Base-by-base conservation (phyloP, 53 echinoderm and acorn worm species). In the Zoroaster sp. region DNA sequence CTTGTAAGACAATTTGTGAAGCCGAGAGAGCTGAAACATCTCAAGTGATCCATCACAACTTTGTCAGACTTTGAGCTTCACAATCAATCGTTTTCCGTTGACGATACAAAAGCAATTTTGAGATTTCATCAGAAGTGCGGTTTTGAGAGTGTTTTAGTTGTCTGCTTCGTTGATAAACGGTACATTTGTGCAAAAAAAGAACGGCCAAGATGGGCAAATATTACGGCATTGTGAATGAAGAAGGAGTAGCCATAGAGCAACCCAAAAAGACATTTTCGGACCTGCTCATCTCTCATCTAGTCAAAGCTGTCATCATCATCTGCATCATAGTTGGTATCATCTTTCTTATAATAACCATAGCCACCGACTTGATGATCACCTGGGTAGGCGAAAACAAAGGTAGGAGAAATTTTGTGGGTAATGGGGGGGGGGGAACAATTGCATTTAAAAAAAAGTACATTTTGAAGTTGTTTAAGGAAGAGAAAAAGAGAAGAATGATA, bases 311-410 rank as follows among this genome's bases (percentile, higher is more conserved):
- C 5, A 85, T 85, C 4, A 36, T 71, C 13, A 35, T 51, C 47
- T 85, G 69, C 71, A 85, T 85, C 3, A 18, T 71, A 1, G 69
- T 70, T 1, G 85, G 85, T 1, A 1, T 85, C 71, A 35, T 85
- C 51, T 85, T 85, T 34, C 69, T 85, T 23, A 71, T 85, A 5
- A 36, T 85, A 45, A 85, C 85, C 25, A 28, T 59, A 28, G 21
- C 28, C 3, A 28, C 63, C 11, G 63, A 59, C 63, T 59, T 21
- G 63, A 59, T 28, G 28, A 28, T 28, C 63, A 59, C 21, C 28
- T 8, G 21, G 30, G 63, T 59, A 11, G 63, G 63, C 8, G 63
- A 11, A 59, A 59, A 25, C 17, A 21, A 59, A 59, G 63, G 63
- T 59, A 59, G 28, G 63, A 28, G 63, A 59, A 59, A 59, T 20